Percentiles rank a stretch among this genome's conserved stretches.
Conservation (phyloP, 2,888 invertebrate genomes). For the Latrodectus elegans region DNA sequence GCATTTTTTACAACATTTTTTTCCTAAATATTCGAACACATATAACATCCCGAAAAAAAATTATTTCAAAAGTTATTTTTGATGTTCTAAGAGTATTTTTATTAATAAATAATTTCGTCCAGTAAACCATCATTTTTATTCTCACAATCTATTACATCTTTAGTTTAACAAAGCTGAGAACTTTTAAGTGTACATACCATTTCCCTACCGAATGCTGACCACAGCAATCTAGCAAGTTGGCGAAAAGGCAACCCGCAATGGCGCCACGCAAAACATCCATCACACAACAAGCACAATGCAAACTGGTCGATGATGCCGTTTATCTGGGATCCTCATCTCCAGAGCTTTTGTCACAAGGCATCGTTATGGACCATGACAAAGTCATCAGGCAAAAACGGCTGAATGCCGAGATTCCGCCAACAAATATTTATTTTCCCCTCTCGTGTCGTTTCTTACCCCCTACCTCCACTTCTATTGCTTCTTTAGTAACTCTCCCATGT, state of each 20-base stretch:
- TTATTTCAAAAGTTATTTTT: too few relatives aligned
- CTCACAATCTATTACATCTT: too few relatives aligned
- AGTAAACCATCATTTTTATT: too few relatives aligned
- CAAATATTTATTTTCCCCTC: background rate
- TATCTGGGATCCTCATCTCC: background rate
- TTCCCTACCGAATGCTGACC: background rate
- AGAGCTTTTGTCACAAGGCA: background rate
- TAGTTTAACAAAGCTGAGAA: too few relatives aligned
- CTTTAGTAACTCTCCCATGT: too few relatives aligned
- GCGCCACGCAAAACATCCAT: slow-evolving; percentile 47
- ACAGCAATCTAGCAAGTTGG: slow-evolving; percentile 2
- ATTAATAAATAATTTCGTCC: too few relatives aligned
- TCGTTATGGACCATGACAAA: background rate
- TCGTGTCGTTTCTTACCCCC: background rate
- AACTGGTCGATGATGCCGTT: slow-evolving; percentile 13
- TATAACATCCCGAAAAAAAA: too few relatives aligned
- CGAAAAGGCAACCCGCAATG: background rate
- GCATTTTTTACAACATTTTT: too few relatives aligned
- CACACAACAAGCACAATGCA: slow-evolving; percentile 22
- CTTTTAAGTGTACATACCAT: too few relatives aligned
- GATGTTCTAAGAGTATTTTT: too few relatives aligned
- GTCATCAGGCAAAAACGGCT: background rate
- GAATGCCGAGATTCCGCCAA: slow-evolving; percentile 2
- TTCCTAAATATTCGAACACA: too few relatives aligned
- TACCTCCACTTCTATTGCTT: too few relatives aligned